Percentiles rank a stretch among this genome's conserved stretches.
phyloP scores from a whole-genome alignment of 2,888 invertebrate species.

The Stenotaenia linearis region DNA sequence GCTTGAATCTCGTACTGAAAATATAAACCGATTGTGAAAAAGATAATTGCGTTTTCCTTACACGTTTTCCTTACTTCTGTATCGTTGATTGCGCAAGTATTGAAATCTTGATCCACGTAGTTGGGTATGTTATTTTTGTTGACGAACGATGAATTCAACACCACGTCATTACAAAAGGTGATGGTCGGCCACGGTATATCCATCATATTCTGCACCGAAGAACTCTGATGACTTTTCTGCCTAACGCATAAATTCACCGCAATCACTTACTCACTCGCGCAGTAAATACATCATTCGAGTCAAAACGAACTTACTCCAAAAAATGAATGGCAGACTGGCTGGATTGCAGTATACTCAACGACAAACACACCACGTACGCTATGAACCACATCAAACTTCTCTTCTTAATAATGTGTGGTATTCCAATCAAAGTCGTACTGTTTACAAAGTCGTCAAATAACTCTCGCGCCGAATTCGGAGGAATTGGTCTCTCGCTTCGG shows the following conservation, averaged over 20 bases:
- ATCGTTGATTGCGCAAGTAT: not conserved
- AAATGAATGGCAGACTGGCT: not conserved
- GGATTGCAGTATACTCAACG: not conserved
- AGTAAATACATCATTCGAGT: not conserved
- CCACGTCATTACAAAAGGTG: slow-evolving; percentile 8
- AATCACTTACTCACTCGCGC: not conserved
- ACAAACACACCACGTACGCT: not conserved
- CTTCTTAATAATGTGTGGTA: not conserved
- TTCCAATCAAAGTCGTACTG: not conserved
- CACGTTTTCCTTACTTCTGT: not conserved
- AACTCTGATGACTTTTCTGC: not conserved
- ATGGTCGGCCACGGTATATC: not conserved
- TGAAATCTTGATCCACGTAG: no score
- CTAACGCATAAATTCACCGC: not conserved
- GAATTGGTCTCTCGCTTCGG: not conserved
- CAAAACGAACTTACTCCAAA: not conserved
- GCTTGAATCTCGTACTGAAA: no score
- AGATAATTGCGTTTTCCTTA: no score
- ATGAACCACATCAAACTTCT: not conserved
- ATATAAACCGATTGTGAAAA: no score
- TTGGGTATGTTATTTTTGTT: not conserved
- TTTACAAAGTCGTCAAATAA: not conserved
- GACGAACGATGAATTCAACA: not conserved
- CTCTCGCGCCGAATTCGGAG: not conserved
- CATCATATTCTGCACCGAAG: not conserved